Evolutionary conservation across 2,888 invertebrate species (phyloP), one percentile per base, ranked within the genome.

Genomic region (Carcina quercana): DNA sequence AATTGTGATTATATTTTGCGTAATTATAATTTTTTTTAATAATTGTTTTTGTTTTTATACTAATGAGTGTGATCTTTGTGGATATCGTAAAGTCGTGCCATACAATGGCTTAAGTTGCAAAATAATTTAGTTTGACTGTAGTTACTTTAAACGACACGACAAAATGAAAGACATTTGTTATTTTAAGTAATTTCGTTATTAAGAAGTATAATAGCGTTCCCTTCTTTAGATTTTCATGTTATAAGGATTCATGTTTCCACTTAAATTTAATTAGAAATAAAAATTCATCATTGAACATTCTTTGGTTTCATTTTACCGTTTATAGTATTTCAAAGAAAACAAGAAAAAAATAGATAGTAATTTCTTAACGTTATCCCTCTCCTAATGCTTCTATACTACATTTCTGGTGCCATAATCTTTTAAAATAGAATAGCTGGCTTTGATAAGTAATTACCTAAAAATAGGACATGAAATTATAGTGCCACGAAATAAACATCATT

Each of bases 151-250:
- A 62, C 62, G 53, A 65, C n/a, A n/a, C 58, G 56, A 69, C 61
- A 64, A 64, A 54, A 71, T 64, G 73, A 83, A 82, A 82, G 82
- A 83, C 82, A 83, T 73, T 75, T 79, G 73, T 74, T 24, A 24
- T 11, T 73, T 80, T 76, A 80, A 76, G 73, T 76, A 80, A n/a
- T 78, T 75, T 73, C 74, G 61, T 82, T 78, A 71, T 70, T 83
- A 83, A 79, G 80, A 68, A 60, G n/a, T 80, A 80, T 73, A 66
- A 68, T 82, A 83, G 79, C 56, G 76, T 82, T 82, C 78, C 69
- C 82, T 83, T 82, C 82, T 80, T 75, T 83, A 83, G 83, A 79
- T 74, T n/a, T n/a, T 73, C 83, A 76, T 82, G 82, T 80, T 80
- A 78, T 80, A 76, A 79, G 75, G 69, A 74, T 80, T 79, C 80